These are phyloP conservation scores for Galemys pyrenaicus DNA, from an alignment of 2,113 vertebrate species.

Conservation along the genomic window DNA sequence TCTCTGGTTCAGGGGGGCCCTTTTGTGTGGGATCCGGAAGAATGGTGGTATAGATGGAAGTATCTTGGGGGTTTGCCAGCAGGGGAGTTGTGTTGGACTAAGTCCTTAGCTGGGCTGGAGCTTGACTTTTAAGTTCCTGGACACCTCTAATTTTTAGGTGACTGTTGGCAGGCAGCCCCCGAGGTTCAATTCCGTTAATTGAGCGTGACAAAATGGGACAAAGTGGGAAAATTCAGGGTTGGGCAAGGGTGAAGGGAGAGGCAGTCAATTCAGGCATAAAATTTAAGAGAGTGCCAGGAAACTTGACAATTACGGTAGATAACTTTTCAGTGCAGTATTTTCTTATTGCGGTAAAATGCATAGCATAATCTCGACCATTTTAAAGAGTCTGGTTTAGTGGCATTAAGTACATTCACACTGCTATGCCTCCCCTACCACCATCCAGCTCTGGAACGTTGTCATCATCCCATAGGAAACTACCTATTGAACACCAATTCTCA, in stretches of 20 bases:
- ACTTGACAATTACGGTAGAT: background rate
- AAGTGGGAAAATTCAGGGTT: background rate
- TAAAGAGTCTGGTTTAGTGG: background rate
- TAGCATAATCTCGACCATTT: background rate
- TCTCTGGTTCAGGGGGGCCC: background rate
- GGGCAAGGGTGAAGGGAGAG: background rate
- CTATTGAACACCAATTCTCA: too few species aligned
- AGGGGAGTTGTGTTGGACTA: accelerated
- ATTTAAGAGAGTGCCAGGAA: background rate
- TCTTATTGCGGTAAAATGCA: background rate
- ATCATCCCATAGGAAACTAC: background rate
- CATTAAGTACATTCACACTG: too few species aligned
- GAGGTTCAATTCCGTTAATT: too few species aligned
- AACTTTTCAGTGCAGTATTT: background rate
- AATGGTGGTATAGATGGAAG: background rate
- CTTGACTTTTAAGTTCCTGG: background rate
- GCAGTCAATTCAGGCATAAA: background rate
- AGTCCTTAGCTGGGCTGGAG: background rate
- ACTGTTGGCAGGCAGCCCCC: background rate
- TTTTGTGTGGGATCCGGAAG: background rate
- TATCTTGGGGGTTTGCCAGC: background rate
- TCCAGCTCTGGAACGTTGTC: background rate
- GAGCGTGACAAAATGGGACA: background rate
- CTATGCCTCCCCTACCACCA: background rate
- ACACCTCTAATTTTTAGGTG: background rate